phyloP scores from a whole-genome alignment of 1,140 invertebrate genomes.

The Muscidifurax raptorellus region DNA sequence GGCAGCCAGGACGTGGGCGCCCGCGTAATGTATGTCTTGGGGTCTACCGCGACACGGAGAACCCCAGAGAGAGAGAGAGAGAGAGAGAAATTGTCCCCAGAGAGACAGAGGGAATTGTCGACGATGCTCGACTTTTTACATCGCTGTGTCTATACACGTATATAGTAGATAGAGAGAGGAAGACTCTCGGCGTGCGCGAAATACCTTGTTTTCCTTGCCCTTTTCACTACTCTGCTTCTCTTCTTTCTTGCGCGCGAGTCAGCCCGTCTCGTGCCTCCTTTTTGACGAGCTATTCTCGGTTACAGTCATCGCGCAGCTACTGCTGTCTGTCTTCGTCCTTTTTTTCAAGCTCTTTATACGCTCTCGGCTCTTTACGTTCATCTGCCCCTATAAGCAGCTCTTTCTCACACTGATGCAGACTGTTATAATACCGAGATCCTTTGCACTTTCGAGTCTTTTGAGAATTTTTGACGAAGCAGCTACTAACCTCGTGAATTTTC shows the following conservation, averaged over 20 bases:
- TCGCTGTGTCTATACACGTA: neutral
- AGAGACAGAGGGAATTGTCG: neutral
- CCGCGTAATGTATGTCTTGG: neutral
- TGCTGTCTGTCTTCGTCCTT: neutral
- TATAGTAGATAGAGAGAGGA: neutral
- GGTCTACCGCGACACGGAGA: neutral
- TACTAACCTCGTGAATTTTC: neutral
- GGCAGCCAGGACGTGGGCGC: neutral
- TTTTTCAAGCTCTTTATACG: neutral
- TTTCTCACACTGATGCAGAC: too few species aligned
- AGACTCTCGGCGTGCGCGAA: neutral
- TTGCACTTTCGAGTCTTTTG: neutral
- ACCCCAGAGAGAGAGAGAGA: neutral
- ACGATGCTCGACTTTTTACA: neutral
- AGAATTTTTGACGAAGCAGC: neutral
- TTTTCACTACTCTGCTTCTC: neutral
- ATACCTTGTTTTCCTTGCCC: neutral
- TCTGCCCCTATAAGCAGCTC: neutral
- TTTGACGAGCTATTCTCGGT: conserved; percentile 25
- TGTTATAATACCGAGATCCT: too few species aligned
- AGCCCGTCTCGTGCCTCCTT: neutral
- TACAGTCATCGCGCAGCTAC: neutral
- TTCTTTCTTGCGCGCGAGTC: neutral
- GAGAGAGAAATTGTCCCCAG: too few species aligned
- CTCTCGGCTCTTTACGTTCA: neutral